These are phyloP conservation scores for Camponotus pennsylvanicus DNA, from an alignment of 1,140 invertebrate genomes.

Conservation along the genomic window DNA sequence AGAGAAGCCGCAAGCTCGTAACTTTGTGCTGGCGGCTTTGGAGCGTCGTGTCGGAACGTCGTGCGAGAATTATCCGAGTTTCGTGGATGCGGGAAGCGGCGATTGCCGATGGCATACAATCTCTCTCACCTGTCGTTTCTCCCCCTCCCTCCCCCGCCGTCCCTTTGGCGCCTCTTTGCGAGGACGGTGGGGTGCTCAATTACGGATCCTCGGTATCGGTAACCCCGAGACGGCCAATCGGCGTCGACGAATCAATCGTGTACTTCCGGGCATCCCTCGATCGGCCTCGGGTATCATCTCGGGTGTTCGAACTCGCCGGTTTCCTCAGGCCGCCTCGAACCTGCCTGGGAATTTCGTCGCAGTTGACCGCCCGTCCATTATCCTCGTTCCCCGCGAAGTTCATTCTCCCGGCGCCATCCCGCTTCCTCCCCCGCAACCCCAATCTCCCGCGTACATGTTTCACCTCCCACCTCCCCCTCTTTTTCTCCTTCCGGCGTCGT, in stretches of 20 bases:
- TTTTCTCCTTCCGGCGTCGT: constrained; percentile 20
- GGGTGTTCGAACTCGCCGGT: constrained; percentile 26
- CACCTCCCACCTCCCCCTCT: background rate
- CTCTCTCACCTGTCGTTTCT: constrained; percentile 66
- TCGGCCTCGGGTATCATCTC: constrained; percentile 36
- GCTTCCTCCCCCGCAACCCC: background rate
- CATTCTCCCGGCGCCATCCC: constrained; percentile 26
- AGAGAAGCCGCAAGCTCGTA: constrained; percentile 61
- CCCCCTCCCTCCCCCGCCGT: background rate
- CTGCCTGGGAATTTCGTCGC: constrained; percentile 56
- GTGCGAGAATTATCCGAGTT: constrained; percentile 60
- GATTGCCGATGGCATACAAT: constrained; percentile 45
- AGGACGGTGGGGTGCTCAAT: constrained; percentile 56
- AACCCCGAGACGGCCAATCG: constrained; percentile 70
- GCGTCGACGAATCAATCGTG: constrained; percentile 67
- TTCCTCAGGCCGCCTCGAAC: constrained; percentile 7
- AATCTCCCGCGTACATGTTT: constrained; percentile 45
- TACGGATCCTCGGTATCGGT: constrained; percentile 65
- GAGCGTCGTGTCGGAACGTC: constrained; percentile 66
- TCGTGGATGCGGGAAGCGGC: background rate
- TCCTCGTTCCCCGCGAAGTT: constrained; percentile 22
- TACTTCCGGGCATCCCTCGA: background rate
- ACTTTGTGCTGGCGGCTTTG: constrained; percentile 55
- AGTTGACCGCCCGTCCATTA: constrained; percentile 60
- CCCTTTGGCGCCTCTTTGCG: constrained; percentile 53